Conservation (phyloP, 2,888 invertebrate species). For the Eustalomyia histrio region DNA sequence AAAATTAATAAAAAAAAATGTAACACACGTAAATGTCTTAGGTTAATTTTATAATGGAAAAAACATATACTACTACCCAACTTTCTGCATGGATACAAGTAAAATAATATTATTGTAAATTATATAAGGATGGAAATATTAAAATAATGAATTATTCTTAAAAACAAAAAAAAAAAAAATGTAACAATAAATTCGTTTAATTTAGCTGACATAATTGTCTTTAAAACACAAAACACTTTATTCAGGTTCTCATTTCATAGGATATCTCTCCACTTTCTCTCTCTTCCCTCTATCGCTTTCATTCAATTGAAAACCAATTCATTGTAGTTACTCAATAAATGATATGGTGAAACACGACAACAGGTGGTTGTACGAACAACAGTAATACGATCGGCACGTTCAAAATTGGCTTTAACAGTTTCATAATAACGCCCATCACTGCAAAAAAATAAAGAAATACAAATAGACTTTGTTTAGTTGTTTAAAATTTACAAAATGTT, state of each 20-base stretch:
- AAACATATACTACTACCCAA: conserved; percentile 66
- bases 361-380: conserved; percentile 98
- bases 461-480: too few relatives aligned
- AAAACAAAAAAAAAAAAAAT: conserved; percentile 29
- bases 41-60: conserved; percentile 64
- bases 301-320: conserved; percentile 96
- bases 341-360: conserved; percentile 96
- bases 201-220: conserved; percentile 63
- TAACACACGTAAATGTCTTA: conserved; percentile 59
- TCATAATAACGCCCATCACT: conserved; percentile 99
- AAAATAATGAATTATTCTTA: conserved; percentile 56
- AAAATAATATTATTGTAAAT: conserved; percentile 57
- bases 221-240: background rate
- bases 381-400: conserved; percentile 96
- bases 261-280: background rate
- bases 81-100: conserved; percentile 61
- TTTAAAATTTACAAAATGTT: background rate
- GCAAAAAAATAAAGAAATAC: conserved; percentile 70
- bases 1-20: background rate
- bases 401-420: conserved; percentile 99
- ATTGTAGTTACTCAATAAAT: conserved; percentile 94
- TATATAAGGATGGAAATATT: conserved; percentile 56
- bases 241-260: background rate
- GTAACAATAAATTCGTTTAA: conserved; percentile 66
- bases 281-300: too few relatives aligned